phyloP scores from a whole-genome alignment of 2,888 invertebrate species.

The Meliscaeva auricollis region DNA sequence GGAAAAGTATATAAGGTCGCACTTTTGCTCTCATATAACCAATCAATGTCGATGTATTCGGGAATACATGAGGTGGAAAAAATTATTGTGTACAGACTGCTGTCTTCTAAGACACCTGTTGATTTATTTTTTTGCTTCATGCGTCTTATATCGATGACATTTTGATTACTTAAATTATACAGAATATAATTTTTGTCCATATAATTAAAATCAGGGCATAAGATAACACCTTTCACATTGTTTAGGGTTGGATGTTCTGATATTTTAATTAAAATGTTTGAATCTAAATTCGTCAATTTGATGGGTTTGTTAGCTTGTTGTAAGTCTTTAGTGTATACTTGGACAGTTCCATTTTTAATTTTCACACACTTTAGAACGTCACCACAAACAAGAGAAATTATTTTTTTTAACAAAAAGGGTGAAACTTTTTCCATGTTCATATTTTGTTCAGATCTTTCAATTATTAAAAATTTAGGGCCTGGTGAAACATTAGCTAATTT shows the following conservation, averaged over 20 bases:
- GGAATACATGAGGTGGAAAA: neutral
- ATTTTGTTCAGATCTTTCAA: neutral
- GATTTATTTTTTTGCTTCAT: slow-evolving; percentile 8
- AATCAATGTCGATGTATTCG: neutral
- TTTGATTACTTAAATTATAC: neutral
- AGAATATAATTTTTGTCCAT: no score
- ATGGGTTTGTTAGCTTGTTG: neutral
- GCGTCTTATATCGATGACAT: neutral
- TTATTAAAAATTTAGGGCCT: neutral
- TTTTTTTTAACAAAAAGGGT: neutral
- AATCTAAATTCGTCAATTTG: neutral
- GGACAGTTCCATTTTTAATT: slow-evolving; percentile 7
- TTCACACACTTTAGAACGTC: slow-evolving; percentile 2
- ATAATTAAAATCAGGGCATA: neutral
- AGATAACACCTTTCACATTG: slow-evolving; percentile 6
- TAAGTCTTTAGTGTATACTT: neutral
- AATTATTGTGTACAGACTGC: neutral
- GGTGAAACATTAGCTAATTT: neutral
- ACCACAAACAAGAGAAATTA: neutral
- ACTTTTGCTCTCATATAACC: neutral
- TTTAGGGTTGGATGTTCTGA: neutral
- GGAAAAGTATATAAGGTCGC: neutral
- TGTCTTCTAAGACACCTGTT: slow-evolving; percentile 10
- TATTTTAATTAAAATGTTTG: neutral
- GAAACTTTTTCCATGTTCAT: slow-evolving; percentile 7